Evolutionary conservation across 1,140 invertebrate species (phyloP).

Genomic region (Battus philenor): DNA sequence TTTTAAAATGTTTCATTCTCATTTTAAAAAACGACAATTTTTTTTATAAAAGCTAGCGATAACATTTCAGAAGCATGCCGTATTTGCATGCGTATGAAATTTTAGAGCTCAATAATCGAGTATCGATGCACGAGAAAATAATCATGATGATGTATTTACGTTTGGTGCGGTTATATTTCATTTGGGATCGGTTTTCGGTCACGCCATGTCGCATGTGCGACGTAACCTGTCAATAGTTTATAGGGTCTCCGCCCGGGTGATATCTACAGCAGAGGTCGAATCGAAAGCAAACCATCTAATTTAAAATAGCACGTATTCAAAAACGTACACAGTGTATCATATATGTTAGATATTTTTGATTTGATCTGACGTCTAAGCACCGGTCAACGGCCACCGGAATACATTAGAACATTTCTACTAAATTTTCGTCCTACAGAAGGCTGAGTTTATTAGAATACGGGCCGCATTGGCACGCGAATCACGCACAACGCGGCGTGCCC

Average conservation of each 20-base stretch:
- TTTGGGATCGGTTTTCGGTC: constrained; percentile 64
- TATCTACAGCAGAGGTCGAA: constrained; percentile 26
- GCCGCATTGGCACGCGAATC: constrained; percentile 58
- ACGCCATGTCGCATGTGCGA: constrained; percentile 69
- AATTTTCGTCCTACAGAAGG: constrained; percentile 76
- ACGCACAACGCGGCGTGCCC: constrained; percentile 65
- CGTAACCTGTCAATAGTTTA: constrained; percentile 57
- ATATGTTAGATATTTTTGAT: constrained; percentile 24
- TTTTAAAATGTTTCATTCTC: no score
- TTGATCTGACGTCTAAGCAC: constrained; percentile 34
- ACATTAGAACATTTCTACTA: constrained; percentile 74
- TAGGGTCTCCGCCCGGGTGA: constrained; percentile 45
- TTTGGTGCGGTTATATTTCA: constrained; percentile 50
- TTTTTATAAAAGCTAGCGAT: no score
- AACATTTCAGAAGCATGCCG: no score
- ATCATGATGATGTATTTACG: constrained; percentile 66
- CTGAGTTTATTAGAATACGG: constrained; percentile 73
- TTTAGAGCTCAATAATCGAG: constrained; percentile 20
- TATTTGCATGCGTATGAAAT: constrained; percentile 11
- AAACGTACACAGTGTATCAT: constrained; percentile 18
- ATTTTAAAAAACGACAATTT: no score
- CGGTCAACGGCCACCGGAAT: constrained; percentile 69
- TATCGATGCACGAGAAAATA: constrained; percentile 41
- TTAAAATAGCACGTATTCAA: constrained; percentile 28
- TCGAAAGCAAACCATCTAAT: constrained; percentile 16